phyloP scores from a whole-genome alignment of 2,797 vertebrate genomes.

The Aeoliscus strigatus region DNA sequence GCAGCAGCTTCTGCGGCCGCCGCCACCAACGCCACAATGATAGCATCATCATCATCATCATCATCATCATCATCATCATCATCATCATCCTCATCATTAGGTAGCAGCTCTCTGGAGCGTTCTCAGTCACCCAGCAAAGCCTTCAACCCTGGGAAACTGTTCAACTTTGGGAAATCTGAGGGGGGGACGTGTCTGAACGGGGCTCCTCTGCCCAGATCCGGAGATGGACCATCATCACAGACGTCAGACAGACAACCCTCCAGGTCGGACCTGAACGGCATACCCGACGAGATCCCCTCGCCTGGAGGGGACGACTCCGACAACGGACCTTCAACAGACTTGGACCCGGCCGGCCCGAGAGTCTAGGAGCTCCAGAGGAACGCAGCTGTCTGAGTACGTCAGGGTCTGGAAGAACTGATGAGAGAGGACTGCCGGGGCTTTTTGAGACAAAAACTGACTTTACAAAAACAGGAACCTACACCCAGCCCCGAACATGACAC shows the following conservation, averaged over 20 bases:
- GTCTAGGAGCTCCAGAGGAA: slow-evolving; percentile 63
- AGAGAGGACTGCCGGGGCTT: slow-evolving; percentile 39
- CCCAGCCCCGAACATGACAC: slow-evolving; percentile 27
- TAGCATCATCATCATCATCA: slow-evolving; percentile 49
- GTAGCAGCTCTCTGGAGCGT: slow-evolving; percentile 83
- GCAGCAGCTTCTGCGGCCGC: slow-evolving; percentile 37
- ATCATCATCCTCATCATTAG: slow-evolving; percentile 69
- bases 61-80: slow-evolving; percentile 73
- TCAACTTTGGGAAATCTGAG: slow-evolving; percentile 88
- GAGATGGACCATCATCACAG: slow-evolving; percentile 55
- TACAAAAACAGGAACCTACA: slow-evolving; percentile 49
- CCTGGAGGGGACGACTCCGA: slow-evolving; percentile 69
- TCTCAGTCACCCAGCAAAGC: slow-evolving; percentile 95
- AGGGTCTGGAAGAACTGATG: slow-evolving; percentile 35
- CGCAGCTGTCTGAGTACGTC: slow-evolving; percentile 24
- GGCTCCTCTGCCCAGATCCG: slow-evolving; percentile 55
- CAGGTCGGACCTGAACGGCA: slow-evolving; percentile 84
- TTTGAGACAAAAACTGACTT: slow-evolving; percentile 53
- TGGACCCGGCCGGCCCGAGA: slow-evolving; percentile 77
- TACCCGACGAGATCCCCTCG: slow-evolving; percentile 78
- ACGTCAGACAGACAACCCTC: slow-evolving; percentile 70
- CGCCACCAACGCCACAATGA: slow-evolving; percentile 1
- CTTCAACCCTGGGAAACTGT: slow-evolving; percentile 94
- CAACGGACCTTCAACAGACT: slow-evolving; percentile 74
- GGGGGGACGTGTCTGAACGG: slow-evolving; percentile 73